Evolutionary conservation across 2,888 invertebrate species (phyloP).

Genomic region (Andrena flavipes): DNA sequence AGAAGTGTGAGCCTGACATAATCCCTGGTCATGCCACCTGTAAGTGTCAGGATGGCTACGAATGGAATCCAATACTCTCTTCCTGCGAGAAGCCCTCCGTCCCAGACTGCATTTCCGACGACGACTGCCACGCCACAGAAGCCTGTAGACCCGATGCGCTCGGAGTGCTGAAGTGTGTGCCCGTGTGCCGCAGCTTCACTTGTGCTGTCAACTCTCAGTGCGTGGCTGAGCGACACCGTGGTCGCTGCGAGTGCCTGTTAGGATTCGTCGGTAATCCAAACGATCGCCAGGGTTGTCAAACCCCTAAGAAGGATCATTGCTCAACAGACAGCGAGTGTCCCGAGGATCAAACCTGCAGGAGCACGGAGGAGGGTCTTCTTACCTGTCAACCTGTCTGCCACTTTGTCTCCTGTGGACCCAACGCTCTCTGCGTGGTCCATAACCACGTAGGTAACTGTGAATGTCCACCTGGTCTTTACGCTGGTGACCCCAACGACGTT

Average conservation of each 20-base stretch:
- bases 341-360: constrained; percentile 92
- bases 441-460: constrained; percentile 96
- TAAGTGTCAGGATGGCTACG: constrained; percentile 91
- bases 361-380: constrained; percentile 86
- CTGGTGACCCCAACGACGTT: constrained; percentile 93
- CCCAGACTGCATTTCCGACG: constrained; percentile 91
- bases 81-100: constrained; percentile 94
- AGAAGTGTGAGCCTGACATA: constrained; percentile 90
- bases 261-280: constrained; percentile 96
- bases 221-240: constrained; percentile 89
- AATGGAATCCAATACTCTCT: constrained; percentile 94
- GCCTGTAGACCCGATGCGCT: constrained; percentile 94
- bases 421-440: constrained; percentile 94
- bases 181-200: constrained; percentile 92
- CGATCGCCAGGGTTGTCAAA: constrained; percentile 94
- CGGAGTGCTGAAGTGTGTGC: constrained; percentile 93
- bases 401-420: constrained; percentile 92
- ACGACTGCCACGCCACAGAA: constrained; percentile 89
- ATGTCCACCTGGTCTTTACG: constrained; percentile 94
- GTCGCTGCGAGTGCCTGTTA: constrained; percentile 92
- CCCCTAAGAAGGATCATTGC: constrained; percentile 91
- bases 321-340: constrained; percentile 92
- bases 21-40: constrained; percentile 90
- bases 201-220: constrained; percentile 95
- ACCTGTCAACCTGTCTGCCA: constrained; percentile 93